A percentile compares a stretch with the other conserved stretches of the same genome.
Evolutionary conservation across 2,113 vertebrate species (phyloP).

Genomic region (Peucedramus taeniatus): DNA sequence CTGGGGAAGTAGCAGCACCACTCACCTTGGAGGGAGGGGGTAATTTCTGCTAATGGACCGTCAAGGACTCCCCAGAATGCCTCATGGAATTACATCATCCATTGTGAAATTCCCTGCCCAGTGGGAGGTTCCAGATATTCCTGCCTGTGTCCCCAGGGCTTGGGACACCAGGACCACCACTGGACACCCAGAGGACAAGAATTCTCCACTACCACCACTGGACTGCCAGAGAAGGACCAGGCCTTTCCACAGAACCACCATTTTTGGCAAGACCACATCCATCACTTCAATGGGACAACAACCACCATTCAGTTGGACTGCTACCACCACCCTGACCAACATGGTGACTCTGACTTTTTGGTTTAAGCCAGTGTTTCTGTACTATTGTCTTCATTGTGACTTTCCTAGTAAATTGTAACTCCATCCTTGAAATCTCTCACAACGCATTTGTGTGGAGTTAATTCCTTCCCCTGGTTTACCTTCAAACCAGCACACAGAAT

Average conservation of each 20-base stretch:
- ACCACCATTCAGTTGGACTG: background rate
- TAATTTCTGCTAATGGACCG: background rate
- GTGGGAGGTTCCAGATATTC: background rate
- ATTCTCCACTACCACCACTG: background rate
- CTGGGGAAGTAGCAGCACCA: background rate
- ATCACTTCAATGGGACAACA: accelerated
- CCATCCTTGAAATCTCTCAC: background rate
- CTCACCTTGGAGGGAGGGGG: background rate
- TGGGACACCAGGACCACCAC: accelerated
- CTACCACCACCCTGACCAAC: background rate
- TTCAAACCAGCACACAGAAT: background rate
- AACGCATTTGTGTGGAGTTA: background rate
- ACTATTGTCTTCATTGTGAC: background rate
- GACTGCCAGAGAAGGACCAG: background rate
- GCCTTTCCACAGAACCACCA: background rate
- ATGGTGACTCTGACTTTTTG: background rate
- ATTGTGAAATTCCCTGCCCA: background rate
- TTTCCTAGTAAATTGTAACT: background rate
- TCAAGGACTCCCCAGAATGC: background rate
- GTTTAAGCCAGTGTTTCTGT: background rate
- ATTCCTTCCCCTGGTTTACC: background rate
- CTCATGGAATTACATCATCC: background rate
- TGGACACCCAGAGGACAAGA: background rate
- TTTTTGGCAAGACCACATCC: background rate
- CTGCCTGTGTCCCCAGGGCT: background rate